phyloP scores from a whole-genome alignment of 2,797 vertebrate genomes.

The Columba guinea region DNA sequence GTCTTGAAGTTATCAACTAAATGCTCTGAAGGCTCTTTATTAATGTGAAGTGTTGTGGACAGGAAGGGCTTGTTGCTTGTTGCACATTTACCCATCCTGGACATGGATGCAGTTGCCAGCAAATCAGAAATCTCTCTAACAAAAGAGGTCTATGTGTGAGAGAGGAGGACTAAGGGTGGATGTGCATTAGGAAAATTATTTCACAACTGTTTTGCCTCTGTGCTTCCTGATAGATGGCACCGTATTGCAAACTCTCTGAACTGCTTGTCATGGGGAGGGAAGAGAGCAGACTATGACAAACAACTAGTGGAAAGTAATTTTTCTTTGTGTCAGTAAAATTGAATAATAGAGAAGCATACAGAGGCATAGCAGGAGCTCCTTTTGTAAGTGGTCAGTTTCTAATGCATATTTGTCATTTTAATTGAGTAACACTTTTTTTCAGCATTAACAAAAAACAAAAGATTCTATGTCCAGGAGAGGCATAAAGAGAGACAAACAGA shows the following conservation, averaged over 20 bases:
- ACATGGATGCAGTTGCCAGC: neutral
- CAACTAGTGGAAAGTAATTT: constrained; percentile 35
- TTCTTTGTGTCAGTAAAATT: constrained; percentile 53
- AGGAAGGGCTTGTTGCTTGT: neutral
- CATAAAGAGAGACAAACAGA: neutral
- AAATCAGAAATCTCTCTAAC: neutral
- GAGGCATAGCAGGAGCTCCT: constrained; percentile 6
- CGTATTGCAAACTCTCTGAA: constrained; percentile 17
- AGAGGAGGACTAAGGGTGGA: neutral
- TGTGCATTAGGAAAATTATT: neutral
- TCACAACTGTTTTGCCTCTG: neutral
- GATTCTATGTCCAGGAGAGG: neutral
- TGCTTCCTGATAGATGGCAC: constrained; percentile 42
- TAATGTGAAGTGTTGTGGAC: neutral
- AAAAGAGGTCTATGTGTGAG: neutral
- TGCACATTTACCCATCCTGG: neutral
- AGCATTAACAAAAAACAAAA: neutral
- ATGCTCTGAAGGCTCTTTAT: neutral
- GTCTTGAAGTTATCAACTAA: neutral
- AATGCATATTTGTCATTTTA: constrained; percentile 51
- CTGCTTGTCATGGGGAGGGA: neutral
- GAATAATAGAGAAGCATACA: constrained; percentile 18
- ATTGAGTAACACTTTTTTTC: neutral
- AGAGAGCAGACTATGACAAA: constrained; percentile 33
- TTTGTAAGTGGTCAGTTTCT: constrained; percentile 41